Conservation (phyloP, 2,888 invertebrate species). For the Melanostoma mellinum region DNA sequence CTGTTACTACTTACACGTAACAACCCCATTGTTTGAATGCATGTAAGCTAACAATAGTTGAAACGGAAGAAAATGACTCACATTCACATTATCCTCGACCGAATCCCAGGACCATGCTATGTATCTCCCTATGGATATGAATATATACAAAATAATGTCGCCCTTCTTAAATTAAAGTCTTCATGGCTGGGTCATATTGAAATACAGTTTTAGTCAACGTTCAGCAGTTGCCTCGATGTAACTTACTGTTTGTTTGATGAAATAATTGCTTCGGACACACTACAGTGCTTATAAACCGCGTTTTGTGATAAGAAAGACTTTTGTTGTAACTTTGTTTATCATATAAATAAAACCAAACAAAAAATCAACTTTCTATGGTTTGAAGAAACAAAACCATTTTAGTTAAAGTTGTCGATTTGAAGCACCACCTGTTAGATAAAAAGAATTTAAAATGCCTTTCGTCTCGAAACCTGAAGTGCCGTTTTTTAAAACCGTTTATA, state of each 20-base stretch:
- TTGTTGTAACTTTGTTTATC: background rate
- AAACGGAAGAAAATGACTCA: constrained; percentile 14
- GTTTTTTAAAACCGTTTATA: constrained; percentile 68
- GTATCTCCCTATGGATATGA: constrained; percentile 42
- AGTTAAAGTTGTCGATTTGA: constrained; percentile 36
- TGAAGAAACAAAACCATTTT: constrained; percentile 49
- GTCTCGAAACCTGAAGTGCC: constrained; percentile 63
- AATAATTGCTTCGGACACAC: no score
- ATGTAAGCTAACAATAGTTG: background rate
- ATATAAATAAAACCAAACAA: constrained; percentile 6
- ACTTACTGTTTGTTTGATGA: background rate
- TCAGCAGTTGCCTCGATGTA: constrained; percentile 30
- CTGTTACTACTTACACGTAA: constrained; percentile 1
- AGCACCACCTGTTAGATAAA: constrained; percentile 1
- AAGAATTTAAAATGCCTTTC: constrained; percentile 57
- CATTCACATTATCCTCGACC: constrained; percentile 31
- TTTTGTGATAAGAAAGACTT: constrained; percentile 33
- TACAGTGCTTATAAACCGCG: constrained; percentile 34
- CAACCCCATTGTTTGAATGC: background rate
- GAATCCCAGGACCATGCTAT: constrained; percentile 12
- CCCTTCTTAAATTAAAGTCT: background rate
- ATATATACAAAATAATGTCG: background rate
- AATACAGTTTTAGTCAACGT: constrained; percentile 20
- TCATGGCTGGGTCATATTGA: constrained; percentile 23
- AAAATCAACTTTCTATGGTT: constrained; percentile 51